Percentiles rank a stretch among this genome's conserved stretches.
phyloP scores from a whole-genome alignment of 2,113 vertebrate species.

The Elephas maximus region DNA sequence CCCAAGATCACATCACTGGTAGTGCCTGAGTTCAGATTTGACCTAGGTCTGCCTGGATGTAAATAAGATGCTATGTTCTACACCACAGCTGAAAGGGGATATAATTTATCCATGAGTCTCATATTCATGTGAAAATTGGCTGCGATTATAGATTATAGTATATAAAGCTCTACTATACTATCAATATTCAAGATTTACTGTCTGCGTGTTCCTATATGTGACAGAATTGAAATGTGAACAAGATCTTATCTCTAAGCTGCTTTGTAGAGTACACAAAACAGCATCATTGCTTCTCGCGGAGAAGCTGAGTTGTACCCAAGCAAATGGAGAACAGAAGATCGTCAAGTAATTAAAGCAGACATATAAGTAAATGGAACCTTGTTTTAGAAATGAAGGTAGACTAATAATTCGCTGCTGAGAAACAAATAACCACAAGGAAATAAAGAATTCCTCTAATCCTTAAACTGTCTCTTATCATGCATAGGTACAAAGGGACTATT shows the following conservation, averaged over 20 bases:
- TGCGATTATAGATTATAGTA: neutral
- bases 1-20: neutral
- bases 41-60: neutral
- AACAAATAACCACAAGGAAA: neutral
- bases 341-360: neutral
- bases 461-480: neutral
- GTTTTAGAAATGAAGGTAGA: conserved; percentile 34
- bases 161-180: neutral
- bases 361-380: neutral
- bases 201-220: neutral
- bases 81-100: neutral
- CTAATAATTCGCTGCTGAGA: neutral
- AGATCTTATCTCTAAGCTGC: neutral
- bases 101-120: neutral
- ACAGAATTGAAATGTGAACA: neutral
- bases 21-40: neutral
- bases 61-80: conserved; percentile 20
- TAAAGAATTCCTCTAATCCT: neutral
- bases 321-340: neutral
- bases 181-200: conserved; percentile 4
- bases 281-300: neutral
- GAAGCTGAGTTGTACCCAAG: neutral
- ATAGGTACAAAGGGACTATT: neutral
- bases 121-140: conserved; percentile 26
- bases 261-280: neutral